phyloP scores from a whole-genome alignment of 2,113 vertebrate genomes.

The Apteryx mantelli region DNA sequence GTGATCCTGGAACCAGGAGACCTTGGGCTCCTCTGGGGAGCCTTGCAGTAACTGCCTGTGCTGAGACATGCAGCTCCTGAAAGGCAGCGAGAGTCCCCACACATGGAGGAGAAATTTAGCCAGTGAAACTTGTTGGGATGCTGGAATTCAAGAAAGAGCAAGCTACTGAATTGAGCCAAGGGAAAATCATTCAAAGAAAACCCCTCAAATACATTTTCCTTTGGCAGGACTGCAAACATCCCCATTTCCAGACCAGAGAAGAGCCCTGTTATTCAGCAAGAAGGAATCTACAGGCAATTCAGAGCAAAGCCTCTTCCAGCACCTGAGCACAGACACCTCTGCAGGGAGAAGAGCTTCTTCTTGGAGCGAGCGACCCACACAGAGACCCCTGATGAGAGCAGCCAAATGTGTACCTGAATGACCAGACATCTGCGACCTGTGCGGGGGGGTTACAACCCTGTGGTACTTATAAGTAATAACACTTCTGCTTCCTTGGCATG shows the following conservation, averaged over 20 bases:
- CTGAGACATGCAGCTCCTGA: neutral
- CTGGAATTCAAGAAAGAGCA: neutral
- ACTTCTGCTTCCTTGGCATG: neutral
- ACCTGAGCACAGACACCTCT: neutral
- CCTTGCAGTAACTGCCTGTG: neutral
- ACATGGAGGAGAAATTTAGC: neutral
- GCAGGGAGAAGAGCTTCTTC: neutral
- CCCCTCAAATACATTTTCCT: neutral
- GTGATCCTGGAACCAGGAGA: neutral
- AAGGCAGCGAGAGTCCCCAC: neutral
- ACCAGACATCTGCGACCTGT: neutral
- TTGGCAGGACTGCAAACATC: neutral
- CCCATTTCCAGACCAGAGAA: neutral
- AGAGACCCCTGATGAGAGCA: neutral
- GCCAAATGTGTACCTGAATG: neutral
- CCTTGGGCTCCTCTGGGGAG: neutral
- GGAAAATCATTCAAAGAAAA: neutral
- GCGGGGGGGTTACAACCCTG: neutral
- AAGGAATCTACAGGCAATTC: neutral
- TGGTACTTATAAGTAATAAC: neutral
- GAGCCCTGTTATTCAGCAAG: neutral
- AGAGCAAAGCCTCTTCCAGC: neutral
- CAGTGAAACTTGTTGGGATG: neutral
- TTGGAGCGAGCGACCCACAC: rapidly evolving
- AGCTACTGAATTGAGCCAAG: neutral